Evolutionary conservation across 92 coral and sea anemone species (phyloP), one percentile per base, ranked within the genome.

Genomic region (Virgularia gustaviana): DNA sequence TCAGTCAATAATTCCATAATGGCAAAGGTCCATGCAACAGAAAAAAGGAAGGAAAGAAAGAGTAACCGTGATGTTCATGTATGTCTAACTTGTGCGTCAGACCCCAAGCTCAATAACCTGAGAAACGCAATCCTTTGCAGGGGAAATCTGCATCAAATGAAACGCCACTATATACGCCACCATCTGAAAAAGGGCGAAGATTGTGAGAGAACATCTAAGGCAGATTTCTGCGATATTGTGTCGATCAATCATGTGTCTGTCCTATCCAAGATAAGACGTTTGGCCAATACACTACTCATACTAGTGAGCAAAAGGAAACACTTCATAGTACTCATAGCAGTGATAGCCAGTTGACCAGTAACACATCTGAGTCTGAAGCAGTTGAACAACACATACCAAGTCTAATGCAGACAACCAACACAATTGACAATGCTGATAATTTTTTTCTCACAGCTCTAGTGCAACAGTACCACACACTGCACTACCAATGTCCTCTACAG

Each of bases 121-220:
- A 62, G 23, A 62, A 19, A 10, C 19, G 70, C 70, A 62, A 62
- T 62, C 25, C 44, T 62, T 62, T 62, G 49, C 47, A 62, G 70
- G 37, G 70, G 49, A 8, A 62, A 62, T 31, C 28, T 62, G 70
- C 70, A 62, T 62, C 70, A 62, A 18, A 35, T 62, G 70, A 1
- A 62, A 62, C 70, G 70, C 49, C 70, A 62, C 37, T 62, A 62
- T 49, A 6, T 2, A 3, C 70, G 70, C n/a, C 70, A 62, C 29
- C 70, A 62, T 23, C 29, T 1, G 1, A 62, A 62, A 4, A 62
- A 62, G 25, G 45, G 70, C 3, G 70, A 62, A 36, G 24, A 1
- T 3, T 62, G 70, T 35, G 70, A 62, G 11, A 4, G 11, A 12
- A 62, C 44, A 36, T 62, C 2, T 15, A 35, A 62, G 15, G 4